phyloP scores from a whole-genome alignment of 2,113 vertebrate species.

The Mobula hypostoma region DNA sequence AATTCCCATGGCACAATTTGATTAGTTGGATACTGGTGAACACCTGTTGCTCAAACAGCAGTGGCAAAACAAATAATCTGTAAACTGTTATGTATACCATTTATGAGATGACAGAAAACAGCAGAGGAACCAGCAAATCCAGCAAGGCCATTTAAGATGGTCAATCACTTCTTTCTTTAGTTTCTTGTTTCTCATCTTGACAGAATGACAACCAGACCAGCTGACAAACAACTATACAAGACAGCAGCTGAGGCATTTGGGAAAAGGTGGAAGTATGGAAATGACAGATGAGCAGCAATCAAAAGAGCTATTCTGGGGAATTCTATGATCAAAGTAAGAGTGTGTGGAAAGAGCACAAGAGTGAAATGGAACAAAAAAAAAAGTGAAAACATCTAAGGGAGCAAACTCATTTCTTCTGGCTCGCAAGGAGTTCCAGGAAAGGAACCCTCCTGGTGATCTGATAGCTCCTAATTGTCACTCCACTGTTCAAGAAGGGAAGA shows the following conservation, averaged over 20 bases:
- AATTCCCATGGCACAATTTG: background rate
- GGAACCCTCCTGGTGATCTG: no score
- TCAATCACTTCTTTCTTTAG: background rate
- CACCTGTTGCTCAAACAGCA: background rate
- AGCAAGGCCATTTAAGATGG: background rate
- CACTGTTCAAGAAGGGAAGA: no score
- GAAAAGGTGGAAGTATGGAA: background rate
- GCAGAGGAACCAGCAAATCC: background rate
- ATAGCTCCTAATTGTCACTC: no score
- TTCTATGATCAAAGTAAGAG: background rate
- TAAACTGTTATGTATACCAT: background rate
- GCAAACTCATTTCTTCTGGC: no score
- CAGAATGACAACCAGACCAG: background rate
- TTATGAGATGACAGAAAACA: background rate
- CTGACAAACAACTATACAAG: background rate
- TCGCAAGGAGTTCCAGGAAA: no score
- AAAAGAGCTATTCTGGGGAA: background rate
- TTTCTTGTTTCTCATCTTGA: background rate
- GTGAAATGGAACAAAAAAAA: no score
- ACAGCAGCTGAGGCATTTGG: background rate
- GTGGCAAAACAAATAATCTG: background rate
- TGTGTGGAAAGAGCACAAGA: background rate
- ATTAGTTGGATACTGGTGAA: background rate
- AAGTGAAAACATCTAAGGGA: no score
- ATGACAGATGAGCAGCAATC: background rate